These are phyloP conservation scores for Chrysopa pallens DNA, from an alignment of 1,140 invertebrate genomes.

Conservation along the genomic window DNA sequence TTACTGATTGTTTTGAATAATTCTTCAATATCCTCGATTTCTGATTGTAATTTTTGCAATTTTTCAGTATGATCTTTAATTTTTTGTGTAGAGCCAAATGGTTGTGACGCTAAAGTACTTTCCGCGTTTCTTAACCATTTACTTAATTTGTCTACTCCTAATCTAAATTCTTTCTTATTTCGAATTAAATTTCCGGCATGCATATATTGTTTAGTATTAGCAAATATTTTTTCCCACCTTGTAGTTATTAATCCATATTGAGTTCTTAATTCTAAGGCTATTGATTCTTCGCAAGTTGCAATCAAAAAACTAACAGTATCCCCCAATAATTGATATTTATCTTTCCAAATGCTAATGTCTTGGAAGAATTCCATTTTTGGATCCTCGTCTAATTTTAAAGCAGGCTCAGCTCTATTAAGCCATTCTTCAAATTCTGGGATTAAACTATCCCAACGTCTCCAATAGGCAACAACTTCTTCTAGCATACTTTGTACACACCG, in stretches of 20 bases:
- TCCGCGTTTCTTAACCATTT: conserved; percentile 68
- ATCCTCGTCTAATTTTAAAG: conserved; percentile 59
- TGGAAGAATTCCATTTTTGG: conserved; percentile 77
- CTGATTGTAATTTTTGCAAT: conserved; percentile 55
- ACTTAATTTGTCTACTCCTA: conserved; percentile 55
- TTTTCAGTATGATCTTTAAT: conserved; percentile 65
- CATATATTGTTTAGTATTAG: conserved; percentile 69
- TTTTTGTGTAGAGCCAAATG: conserved; percentile 51
- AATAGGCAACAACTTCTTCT: conserved; percentile 75
- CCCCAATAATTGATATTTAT: conserved; percentile 63
- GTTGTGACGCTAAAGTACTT: conserved; percentile 38
- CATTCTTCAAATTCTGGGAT: conserved; percentile 60
- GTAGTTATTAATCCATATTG: conserved; percentile 49
- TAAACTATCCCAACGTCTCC: conserved; percentile 63
- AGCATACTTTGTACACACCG: conserved; percentile 75
- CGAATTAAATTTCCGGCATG: conserved; percentile 72
- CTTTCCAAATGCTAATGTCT: conserved; percentile 76
- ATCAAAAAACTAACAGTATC: conserved; percentile 78
- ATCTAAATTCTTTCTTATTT: conserved; percentile 60
- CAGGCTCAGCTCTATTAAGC: conserved; percentile 61
- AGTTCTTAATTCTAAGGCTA: conserved; percentile 58
- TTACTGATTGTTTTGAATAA: conserved; percentile 77
- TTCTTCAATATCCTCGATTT: conserved; percentile 75
- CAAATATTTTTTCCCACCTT: conserved; percentile 67
- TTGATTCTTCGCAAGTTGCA: conserved; percentile 65